A percentile compares a stretch with the other conserved stretches of the same genome.
Conservation (phyloP, 1,140 invertebrate genomes). For the Apis dorsata region DNA sequence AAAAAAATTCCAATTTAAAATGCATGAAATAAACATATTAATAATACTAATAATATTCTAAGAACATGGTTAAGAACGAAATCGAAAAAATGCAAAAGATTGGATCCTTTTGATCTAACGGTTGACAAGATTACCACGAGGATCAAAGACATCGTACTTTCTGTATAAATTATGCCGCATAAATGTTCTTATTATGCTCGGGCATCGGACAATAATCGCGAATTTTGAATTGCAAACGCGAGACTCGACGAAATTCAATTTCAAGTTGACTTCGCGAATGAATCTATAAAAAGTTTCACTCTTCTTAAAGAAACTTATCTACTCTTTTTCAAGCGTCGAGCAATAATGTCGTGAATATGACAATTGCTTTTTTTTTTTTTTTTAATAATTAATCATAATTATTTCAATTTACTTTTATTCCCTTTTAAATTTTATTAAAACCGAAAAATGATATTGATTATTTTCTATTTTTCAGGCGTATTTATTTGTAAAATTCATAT, state of each 20-base stretch:
- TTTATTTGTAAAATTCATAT: too few species aligned
- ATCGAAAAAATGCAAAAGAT: neutral
- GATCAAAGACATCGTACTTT: constrained; percentile 35
- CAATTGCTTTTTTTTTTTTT: neutral
- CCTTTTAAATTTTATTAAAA: too few species aligned
- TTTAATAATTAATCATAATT: neutral
- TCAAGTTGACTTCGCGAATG: constrained; percentile 2
- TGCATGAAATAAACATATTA: neutral
- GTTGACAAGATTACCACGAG: constrained; percentile 23
- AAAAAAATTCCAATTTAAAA: too few species aligned
- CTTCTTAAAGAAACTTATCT: neutral
- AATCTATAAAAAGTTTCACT: neutral
- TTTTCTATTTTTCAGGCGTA: too few species aligned
- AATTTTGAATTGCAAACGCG: constrained; percentile 28
- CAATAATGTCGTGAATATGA: neutral
- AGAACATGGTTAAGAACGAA: constrained; percentile 9
- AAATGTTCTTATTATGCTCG: constrained; percentile 34
- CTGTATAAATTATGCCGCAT: constrained; percentile 32
- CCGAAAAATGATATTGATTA: too few species aligned
- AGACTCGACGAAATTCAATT: constrained; percentile 28
- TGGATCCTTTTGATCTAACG: constrained; percentile 11
- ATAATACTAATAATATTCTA: too few species aligned
- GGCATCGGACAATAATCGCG: constrained; percentile 29
- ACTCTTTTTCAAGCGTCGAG: neutral
- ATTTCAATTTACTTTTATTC: neutral